phyloP scores from a whole-genome alignment of 2,797 vertebrate species.

The Gymnodraco acuticeps region DNA sequence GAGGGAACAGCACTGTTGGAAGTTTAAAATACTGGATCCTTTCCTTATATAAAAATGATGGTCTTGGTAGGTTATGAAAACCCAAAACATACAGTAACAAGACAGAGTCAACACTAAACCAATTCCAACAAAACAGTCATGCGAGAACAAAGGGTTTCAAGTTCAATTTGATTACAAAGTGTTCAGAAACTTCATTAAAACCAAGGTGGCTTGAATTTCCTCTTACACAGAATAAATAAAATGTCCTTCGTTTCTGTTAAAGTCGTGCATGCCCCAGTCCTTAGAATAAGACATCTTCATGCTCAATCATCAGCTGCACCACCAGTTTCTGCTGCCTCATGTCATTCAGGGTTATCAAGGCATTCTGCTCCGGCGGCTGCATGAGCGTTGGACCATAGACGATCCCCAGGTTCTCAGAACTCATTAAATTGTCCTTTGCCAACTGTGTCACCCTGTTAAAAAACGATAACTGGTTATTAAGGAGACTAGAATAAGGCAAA shows the following conservation, averaged over 20 bases:
- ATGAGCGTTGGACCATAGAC: conserved; percentile 98
- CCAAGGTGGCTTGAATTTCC: conserved; percentile 78
- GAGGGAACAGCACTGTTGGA: conserved; percentile 49
- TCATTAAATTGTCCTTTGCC: conserved; percentile 98
- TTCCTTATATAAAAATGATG: conserved; percentile 56
- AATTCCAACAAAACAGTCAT: conserved; percentile 76
- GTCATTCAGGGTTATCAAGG: conserved; percentile 95
- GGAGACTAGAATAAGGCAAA: neutral
- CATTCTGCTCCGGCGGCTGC: conserved; percentile 95
- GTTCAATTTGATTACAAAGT: conserved; percentile 73
- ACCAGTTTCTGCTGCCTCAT: conserved; percentile 98
- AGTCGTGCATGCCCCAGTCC: conserved; percentile 36
- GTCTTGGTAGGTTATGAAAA: conserved; percentile 50
- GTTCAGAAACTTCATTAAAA: conserved; percentile 60
- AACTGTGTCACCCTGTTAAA: conserved; percentile 92
- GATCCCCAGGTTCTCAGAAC: conserved; percentile 96
- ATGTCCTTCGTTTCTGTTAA: conserved; percentile 61
- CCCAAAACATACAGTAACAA: conserved; percentile 65
- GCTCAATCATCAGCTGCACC: conserved; percentile 96
- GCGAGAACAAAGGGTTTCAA: conserved; percentile 86
- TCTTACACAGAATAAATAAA: conserved; percentile 80
- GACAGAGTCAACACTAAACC: conserved; percentile 74
- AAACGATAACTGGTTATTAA: neutral
- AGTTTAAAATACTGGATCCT: conserved; percentile 49
- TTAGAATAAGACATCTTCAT: conserved; percentile 98